These are phyloP conservation scores for Chaetodon auriga DNA, from an alignment of 2,113 vertebrate species.

Conservation along the genomic window DNA sequence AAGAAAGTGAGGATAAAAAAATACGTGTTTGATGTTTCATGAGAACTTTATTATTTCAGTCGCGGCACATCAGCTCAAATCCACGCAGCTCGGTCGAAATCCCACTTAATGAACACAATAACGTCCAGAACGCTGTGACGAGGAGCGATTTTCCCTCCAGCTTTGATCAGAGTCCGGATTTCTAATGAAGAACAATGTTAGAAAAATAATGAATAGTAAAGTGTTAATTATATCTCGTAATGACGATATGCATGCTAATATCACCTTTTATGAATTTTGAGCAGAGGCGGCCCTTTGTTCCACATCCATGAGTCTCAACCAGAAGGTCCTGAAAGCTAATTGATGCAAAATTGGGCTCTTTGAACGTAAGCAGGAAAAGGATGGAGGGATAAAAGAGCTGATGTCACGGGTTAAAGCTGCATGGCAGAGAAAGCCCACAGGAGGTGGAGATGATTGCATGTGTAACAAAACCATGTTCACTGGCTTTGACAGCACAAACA, in stretches of 20 bases:
- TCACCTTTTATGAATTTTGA: background rate
- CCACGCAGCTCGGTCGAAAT: too few species aligned
- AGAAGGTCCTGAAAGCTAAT: slow-evolving; percentile 9
- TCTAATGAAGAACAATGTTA: background rate
- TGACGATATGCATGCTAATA: background rate
- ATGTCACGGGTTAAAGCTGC: background rate
- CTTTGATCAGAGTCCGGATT: background rate
- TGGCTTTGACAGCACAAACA: background rate
- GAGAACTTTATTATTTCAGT: too few species aligned
- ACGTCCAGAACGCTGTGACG: too few species aligned
- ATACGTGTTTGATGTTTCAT: too few species aligned
- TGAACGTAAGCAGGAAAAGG: background rate
- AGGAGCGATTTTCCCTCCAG: background rate
- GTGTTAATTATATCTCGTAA: slow-evolving; percentile 1
- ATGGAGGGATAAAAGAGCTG: background rate
- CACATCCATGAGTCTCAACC: background rate
- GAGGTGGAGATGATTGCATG: background rate
- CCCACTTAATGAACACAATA: too few species aligned
- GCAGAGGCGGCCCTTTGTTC: background rate
- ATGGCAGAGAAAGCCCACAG: background rate
- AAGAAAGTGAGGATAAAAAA: too few species aligned
- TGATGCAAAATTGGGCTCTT: background rate
- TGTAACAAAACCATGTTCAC: background rate
- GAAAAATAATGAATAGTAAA: background rate
- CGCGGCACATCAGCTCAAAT: too few species aligned